phyloP scores from a whole-genome alignment of 2,797 vertebrate genomes.

The Odontamblyopus rebecca region DNA sequence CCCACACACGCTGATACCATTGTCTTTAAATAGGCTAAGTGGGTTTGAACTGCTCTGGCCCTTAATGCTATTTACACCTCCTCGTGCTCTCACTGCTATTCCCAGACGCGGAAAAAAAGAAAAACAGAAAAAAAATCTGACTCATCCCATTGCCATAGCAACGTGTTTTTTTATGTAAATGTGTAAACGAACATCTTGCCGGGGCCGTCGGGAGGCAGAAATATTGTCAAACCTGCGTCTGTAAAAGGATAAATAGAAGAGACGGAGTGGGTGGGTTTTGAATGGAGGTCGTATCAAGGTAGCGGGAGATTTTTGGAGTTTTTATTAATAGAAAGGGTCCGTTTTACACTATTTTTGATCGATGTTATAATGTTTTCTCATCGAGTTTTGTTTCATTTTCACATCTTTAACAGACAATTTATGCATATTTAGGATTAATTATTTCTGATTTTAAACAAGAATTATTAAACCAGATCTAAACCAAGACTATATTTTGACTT shows the following conservation, averaged over 20 bases:
- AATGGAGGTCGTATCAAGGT: not conserved
- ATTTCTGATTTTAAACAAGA: not conserved
- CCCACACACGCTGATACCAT: not conserved
- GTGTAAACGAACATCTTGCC: constrained; percentile 30
- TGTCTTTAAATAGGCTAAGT: constrained; percentile 1
- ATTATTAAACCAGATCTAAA: not conserved
- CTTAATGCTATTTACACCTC: constrained; percentile 12
- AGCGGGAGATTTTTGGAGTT: not conserved
- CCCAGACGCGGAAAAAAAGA: not conserved
- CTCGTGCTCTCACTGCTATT: constrained; percentile 14
- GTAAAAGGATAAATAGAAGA: not conserved
- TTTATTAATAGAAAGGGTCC: not conserved
- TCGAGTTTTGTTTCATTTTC: no score
- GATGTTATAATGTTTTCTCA: no score
- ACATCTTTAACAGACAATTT: no score
- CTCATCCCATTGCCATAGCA: constrained; percentile 41
- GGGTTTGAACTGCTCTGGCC: not conserved
- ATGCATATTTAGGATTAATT: no score
- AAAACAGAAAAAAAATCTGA: constrained; percentile 21
- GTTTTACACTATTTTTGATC: no score
- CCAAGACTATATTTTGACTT: not conserved
- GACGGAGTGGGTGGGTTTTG: not conserved
- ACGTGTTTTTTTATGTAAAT: constrained; percentile 26
- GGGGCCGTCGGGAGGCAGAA: constrained; percentile 10
- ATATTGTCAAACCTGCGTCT: constrained; percentile 9